Conservation (phyloP, 1,140 invertebrate species). For the Drosophila rhopaloa region DNA sequence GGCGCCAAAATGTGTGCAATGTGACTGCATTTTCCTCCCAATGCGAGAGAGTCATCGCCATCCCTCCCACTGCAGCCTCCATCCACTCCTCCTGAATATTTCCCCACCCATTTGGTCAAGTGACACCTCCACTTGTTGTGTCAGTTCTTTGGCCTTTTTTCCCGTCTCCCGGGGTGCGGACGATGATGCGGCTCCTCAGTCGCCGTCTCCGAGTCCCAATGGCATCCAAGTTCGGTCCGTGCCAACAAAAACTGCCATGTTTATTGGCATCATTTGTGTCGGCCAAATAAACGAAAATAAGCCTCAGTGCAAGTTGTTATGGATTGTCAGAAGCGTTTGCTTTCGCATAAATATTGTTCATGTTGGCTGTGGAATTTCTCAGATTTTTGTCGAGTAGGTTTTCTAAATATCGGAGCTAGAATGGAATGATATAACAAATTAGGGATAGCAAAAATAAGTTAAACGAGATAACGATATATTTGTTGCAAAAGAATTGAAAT, state of each 20-base stretch:
- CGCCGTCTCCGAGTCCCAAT: background rate
- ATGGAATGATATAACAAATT: background rate
- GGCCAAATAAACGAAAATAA: conserved; percentile 41
- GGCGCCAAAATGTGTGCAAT: conserved; percentile 41
- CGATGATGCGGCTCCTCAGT: background rate
- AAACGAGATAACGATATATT: too few relatives aligned
- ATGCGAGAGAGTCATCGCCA: conserved; percentile 41
- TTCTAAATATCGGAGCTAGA: background rate
- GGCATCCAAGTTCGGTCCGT: conserved; percentile 4
- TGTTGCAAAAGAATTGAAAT: too few relatives aligned
- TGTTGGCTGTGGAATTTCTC: conserved; percentile 20
- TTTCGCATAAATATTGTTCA: conserved; percentile 33
- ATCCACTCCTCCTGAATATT: background rate
- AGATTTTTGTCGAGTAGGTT: conserved; percentile 2
- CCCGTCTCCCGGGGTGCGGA: conserved; percentile 35
- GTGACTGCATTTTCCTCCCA: conserved; percentile 7
- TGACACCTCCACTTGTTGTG: conserved; percentile 67
- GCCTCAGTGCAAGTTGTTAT: conserved; percentile 26
- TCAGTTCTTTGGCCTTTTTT: conserved; percentile 23
- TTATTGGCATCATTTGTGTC: conserved; percentile 78
- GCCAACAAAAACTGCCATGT: conserved; percentile 42
- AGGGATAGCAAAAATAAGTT: too few relatives aligned
- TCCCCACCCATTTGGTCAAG: conserved; percentile 23
- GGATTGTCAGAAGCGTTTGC: conserved; percentile 12
- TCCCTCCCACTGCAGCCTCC: conserved; percentile 4